Percentiles rank a stretch among this genome's conserved stretches.
Conservation (phyloP, 2,888 invertebrate species). For the Acanthoscelides obtectus region DNA sequence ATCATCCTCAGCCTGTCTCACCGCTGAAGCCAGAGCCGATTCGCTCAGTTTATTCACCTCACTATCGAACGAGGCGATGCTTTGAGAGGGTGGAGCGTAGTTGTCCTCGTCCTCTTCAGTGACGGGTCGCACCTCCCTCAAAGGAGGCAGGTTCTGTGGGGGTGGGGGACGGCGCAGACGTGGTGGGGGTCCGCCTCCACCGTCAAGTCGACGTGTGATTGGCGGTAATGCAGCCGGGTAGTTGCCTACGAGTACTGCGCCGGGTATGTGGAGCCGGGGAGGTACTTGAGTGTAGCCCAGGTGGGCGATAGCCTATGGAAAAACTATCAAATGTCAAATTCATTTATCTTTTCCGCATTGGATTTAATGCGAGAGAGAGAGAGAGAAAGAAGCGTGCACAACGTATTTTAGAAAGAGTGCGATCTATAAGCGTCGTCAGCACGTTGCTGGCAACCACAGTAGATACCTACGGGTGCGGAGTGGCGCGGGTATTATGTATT, state of each 20-base stretch:
- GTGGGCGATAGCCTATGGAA: slow-evolving; percentile 2
- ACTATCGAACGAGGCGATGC: slow-evolving; percentile 33
- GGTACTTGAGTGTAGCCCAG: slow-evolving; percentile 51
- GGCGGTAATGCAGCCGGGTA: slow-evolving; percentile 44
- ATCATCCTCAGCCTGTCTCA: slow-evolving; percentile 27
- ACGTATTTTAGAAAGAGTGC: too few relatives aligned
- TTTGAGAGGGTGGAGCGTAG: slow-evolving; percentile 43
- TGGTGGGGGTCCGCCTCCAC: slow-evolving; percentile 34
- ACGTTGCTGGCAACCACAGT: too few relatives aligned
- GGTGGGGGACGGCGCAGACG: slow-evolving; percentile 29
- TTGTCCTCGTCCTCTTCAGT: slow-evolving; percentile 65
- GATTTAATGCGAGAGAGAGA: too few relatives aligned
- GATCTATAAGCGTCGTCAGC: too few relatives aligned
- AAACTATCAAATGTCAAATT: not conserved
- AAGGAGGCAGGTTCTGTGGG: slow-evolving; percentile 37
- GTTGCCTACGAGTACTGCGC: slow-evolving; percentile 52
- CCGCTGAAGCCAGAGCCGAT: slow-evolving; percentile 30
- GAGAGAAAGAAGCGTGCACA: too few relatives aligned
- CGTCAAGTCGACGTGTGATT: slow-evolving; percentile 32
- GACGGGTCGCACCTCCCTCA: slow-evolving; percentile 64
- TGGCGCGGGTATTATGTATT: too few relatives aligned
- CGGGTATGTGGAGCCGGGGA: slow-evolving; percentile 63
- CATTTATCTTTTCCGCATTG: too few relatives aligned
- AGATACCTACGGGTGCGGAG: too few relatives aligned
- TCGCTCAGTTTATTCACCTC: slow-evolving; percentile 36